Percentiles rank a stretch among this genome's conserved stretches.
Conservation (phyloP, 2,888 invertebrate genomes). For the Patella pellucida region DNA sequence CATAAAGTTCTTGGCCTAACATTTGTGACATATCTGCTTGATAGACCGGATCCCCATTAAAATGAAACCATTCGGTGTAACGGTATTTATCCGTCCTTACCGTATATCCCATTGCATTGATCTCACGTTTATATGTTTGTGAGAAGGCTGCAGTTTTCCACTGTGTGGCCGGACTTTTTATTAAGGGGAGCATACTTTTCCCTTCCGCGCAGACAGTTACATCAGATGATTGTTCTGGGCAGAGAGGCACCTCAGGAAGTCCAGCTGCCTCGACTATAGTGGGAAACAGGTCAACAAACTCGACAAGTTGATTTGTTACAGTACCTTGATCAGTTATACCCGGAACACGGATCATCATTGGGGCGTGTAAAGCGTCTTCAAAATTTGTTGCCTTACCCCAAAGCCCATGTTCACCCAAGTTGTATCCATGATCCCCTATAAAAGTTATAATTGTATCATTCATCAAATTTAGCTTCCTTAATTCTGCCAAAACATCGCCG, state of each 20-base stretch:
- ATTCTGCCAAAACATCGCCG: constrained; percentile 35
- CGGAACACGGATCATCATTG: constrained; percentile 53
- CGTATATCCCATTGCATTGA: background rate
- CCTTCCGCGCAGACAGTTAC: constrained; percentile 46
- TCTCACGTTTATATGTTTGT: constrained; percentile 38
- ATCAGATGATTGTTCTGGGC: constrained; percentile 40
- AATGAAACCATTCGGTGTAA: too few species aligned
- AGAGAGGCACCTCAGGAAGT: constrained; percentile 31
- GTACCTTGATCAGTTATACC: constrained; percentile 46
- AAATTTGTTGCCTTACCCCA: constrained; percentile 56
- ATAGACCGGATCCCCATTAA: too few species aligned
- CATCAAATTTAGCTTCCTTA: constrained; percentile 34
- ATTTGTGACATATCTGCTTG: too few species aligned
- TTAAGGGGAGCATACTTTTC: constrained; percentile 41
- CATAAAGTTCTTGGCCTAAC: too few species aligned
- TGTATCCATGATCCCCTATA: constrained; percentile 52
- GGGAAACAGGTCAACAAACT: constrained; percentile 55
- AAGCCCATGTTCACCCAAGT: constrained; percentile 53
- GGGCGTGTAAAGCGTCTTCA: constrained; percentile 52
- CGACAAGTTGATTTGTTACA: constrained; percentile 42
- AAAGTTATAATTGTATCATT: constrained; percentile 47
- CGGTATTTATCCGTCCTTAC: too few species aligned
- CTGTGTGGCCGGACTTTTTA: constrained; percentile 24
- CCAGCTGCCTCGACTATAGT: constrained; percentile 53
- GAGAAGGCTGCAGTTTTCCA: constrained; percentile 42